Evolutionary conservation across 2,888 invertebrate genomes (phyloP), one percentile per base, ranked within the genome.

Genomic region (Plusia festucae): DNA sequence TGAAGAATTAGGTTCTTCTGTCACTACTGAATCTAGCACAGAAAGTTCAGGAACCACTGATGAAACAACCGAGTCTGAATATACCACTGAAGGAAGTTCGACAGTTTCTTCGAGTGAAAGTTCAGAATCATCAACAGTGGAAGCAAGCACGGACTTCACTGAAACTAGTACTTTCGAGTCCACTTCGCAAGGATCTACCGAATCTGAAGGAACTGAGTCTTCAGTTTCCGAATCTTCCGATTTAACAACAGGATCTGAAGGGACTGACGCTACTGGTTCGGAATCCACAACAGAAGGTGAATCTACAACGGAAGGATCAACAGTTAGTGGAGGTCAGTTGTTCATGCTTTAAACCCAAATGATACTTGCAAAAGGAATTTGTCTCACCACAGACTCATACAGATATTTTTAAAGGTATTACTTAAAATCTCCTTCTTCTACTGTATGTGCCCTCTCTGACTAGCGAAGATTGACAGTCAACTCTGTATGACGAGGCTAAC

Each of bases 221-320:
- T 30, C 32, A 11, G 22, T 52, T 15, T 34, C 40, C 40, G 60
- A 40, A 6, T 55, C 49, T 59, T 62, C 27, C 3, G 65, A 20
- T 27, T 59, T 57, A 20, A 0, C 52, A 22, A 49, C 76, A 16
- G 58, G 15, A 59, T 52, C 49, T 1, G 60, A 59, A 20, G 46
- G 24, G 52, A 53, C 70, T 1, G 30, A 9, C n/a, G 51, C 49
- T 15, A 32, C 11, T 8, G 18, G 52, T 32, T 57, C 66, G 22
- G 76, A 49, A 63, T 67, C 77, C 18, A 63, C 67, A 16, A 59
- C 71, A 4, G 59, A 40, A 46, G 60, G 7, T 30, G 75, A 15
- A 57, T 67, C 71, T 0, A 72, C 80, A 22, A 80, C 78, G 30
- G 64, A 20, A 56, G 60, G 27, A 57, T 40, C 66, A n/a, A 58